Evolutionary conservation across 2,113 vertebrate species (phyloP).

Genomic region (Syngnathoides biaculeatus): DNA sequence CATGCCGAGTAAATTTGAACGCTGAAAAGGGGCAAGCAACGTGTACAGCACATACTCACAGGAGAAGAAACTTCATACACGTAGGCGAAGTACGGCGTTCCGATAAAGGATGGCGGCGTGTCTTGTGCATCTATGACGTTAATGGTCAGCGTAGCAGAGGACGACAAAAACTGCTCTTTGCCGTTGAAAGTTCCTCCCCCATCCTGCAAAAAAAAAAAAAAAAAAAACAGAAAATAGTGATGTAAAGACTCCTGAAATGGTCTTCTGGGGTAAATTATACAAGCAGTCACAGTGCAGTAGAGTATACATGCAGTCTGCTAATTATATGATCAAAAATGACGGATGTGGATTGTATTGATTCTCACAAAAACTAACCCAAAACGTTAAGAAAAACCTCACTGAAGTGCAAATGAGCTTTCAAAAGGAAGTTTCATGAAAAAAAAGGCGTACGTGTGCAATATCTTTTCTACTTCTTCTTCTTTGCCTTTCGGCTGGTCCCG

Average conservation of each 20-base stretch:
- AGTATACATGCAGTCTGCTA: too few species aligned
- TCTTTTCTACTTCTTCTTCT: too few species aligned
- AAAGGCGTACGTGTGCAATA: too few species aligned
- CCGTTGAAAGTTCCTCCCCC: slow-evolving; percentile 88
- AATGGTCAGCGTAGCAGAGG: slow-evolving; percentile 84
- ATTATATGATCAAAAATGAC: too few species aligned
- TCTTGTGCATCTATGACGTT: slow-evolving; percentile 91
- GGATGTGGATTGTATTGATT: too few species aligned
- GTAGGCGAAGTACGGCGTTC: slow-evolving; percentile 89
- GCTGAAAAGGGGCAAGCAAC: background rate
- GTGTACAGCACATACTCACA: slow-evolving; percentile 71
- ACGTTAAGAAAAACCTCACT: too few species aligned
- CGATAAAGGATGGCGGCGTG: slow-evolving; percentile 84
- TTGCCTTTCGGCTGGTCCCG: too few species aligned
- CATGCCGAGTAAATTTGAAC: background rate
- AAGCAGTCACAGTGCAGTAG: background rate
- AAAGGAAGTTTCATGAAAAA: too few species aligned
- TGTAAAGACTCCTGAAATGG: background rate
- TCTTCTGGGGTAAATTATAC: too few species aligned
- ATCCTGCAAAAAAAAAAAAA: slow-evolving; percentile 77
- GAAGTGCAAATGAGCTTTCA: too few species aligned
- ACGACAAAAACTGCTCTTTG: slow-evolving; percentile 82
- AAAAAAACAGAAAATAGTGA: too few species aligned
- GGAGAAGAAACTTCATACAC: slow-evolving; percentile 86
- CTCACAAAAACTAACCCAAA: too few species aligned